phyloP scores from a whole-genome alignment of 2,113 vertebrate genomes.

The Pedetes capensis region DNA sequence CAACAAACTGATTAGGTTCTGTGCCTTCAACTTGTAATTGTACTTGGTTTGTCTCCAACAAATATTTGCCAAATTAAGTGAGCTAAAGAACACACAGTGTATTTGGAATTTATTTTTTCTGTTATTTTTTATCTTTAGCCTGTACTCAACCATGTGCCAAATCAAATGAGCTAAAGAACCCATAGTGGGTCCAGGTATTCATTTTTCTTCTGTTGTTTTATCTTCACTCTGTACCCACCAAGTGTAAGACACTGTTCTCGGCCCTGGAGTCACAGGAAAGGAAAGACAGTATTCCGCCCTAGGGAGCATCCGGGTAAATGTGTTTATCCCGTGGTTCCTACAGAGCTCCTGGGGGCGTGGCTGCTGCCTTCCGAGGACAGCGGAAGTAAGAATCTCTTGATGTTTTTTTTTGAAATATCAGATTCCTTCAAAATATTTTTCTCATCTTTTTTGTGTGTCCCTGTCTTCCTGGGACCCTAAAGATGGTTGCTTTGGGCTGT shows the following conservation, averaged over 20 bases:
- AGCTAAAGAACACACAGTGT: background rate
- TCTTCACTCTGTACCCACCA: background rate
- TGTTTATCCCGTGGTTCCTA: background rate
- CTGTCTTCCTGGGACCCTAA: background rate
- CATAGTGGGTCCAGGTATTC: background rate
- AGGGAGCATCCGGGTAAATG: background rate
- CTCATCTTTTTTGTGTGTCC: background rate
- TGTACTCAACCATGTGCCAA: background rate
- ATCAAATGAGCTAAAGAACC: background rate
- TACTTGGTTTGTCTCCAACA: background rate
- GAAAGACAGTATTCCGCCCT: accelerated
- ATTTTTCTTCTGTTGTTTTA: background rate
- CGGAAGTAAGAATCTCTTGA: background rate
- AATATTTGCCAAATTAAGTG: background rate
- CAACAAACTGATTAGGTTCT: background rate
- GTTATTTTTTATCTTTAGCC: background rate
- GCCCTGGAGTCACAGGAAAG: accelerated
- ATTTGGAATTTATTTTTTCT: background rate
- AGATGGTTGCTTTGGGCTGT: background rate
- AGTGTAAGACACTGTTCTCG: background rate
- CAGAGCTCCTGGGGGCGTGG: accelerated
- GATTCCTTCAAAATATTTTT: background rate
- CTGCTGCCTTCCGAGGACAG: background rate
- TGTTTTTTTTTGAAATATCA: conserved; percentile 1
- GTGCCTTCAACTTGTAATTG: background rate